These are phyloP conservation scores for silkworm (Bombyx mori) DNA, from an alignment of 1,140 invertebrate genomes.

Conservation along the genomic window ASM3026992v2 NC_085110.1:14136501-14137000, in stretches of 20 bases:
- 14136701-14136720: slow-evolving; percentile 44
- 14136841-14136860: slow-evolving; percentile 47
- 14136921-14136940: slow-evolving; percentile 51
- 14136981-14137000: slow-evolving; percentile 56
- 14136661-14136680: slow-evolving; percentile 51
- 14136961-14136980: slow-evolving; percentile 37
- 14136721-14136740: slow-evolving; percentile 48
- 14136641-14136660: slow-evolving; percentile 44
- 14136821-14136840: slow-evolving; percentile 55
- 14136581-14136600: background rate
- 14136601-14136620: background rate
- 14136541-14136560: background rate
- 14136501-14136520: background rate
- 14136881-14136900: slow-evolving; percentile 53
- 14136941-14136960: slow-evolving; percentile 58
- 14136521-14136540: too few species aligned
- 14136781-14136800: slow-evolving; percentile 58
- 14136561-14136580: background rate
- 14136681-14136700: slow-evolving; percentile 52
- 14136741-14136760: slow-evolving; percentile 49
- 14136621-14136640: too few species aligned
- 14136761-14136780: slow-evolving; percentile 39
- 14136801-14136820: slow-evolving; percentile 59
- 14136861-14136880: slow-evolving; percentile 60
- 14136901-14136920: slow-evolving; percentile 56